Base-by-base conservation (phyloP, 2,888 invertebrate genomes). In the Ectropis crepuscularia region DNA sequence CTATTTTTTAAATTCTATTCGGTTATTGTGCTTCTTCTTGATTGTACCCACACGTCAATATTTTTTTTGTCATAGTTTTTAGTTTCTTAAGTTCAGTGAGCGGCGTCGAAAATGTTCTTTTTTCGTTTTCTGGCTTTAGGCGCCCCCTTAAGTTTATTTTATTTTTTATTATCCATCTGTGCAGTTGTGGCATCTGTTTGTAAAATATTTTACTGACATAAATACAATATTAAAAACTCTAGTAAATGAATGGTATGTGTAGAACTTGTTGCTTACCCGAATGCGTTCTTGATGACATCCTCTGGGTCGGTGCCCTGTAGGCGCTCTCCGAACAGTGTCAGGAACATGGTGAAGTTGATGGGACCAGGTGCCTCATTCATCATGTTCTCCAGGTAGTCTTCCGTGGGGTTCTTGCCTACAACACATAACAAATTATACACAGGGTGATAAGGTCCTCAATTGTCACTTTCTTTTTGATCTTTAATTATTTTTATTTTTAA, bases 291-390 rank as follows among this genome's bases (percentile, higher is more conserved):
- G 75, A 99, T 99, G 10, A 99, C 99, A 92, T 99, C 99, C 85
- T 99, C 99, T 0, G 99, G 99, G 89, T 99, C 99, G 0, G 99
- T 99, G 45, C 99, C 99, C 87, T 99, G 99, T 59, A 99, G 94
- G 61, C 99, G 96, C 87, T 99, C 99, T 8, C 99, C 99, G 84
- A 99, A 99, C 74, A 99, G 94, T 0, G 99, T 99, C 55, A 99
- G 93, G 88, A 99, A 99, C 99, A 99, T 99, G 42, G 99, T 99
- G 86, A 99, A 99, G 88, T 99, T 99, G 74, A 99, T 99, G 8
- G 99, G 99, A 0, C 99, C 99, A 0, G 99, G 99, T 1, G 99
- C 99, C 90, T 99, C 99, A 81, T 97, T 98, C 98, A 99, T 99
- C 99, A 99, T 99, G 47, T 95, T 96, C 76, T 99, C 99, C 68